Conservation (phyloP, 2,797 vertebrate genomes). For the Sparidentex hasta region DNA sequence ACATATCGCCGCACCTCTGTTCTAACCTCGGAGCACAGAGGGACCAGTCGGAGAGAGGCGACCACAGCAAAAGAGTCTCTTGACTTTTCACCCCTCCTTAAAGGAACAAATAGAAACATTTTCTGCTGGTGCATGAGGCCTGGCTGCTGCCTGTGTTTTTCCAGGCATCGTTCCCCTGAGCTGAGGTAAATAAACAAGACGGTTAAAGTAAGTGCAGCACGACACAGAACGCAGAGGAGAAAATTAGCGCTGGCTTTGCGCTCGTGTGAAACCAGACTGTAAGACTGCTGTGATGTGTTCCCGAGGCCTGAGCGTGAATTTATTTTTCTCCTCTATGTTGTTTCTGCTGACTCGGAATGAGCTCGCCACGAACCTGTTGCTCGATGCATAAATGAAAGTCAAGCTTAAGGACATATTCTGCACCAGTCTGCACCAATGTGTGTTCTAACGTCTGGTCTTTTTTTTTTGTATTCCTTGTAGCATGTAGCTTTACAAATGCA, state of each 20-base stretch:
- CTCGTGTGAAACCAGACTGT: slow-evolving; percentile 30
- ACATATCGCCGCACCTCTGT: slow-evolving; percentile 27
- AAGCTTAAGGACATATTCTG: background rate
- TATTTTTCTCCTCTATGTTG: slow-evolving; percentile 16
- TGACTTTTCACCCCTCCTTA: slow-evolving; percentile 47
- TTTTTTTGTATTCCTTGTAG: background rate
- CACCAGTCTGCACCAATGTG: background rate
- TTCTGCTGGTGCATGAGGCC: background rate
- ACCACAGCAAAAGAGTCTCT: slow-evolving; percentile 29
- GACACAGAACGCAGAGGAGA: slow-evolving; percentile 23
- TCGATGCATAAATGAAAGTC: background rate
- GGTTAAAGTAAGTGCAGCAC: slow-evolving; percentile 17
- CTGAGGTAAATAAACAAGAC: slow-evolving; percentile 38
- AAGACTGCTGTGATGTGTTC: slow-evolving; percentile 25
- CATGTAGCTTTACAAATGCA: background rate
- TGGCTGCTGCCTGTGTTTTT: slow-evolving; percentile 27
- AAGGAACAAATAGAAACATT: slow-evolving; percentile 34
- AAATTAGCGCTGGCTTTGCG: slow-evolving; percentile 32
- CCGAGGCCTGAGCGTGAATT: slow-evolving; percentile 20
- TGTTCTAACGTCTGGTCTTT: background rate
- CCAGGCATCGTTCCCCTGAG: slow-evolving; percentile 19
- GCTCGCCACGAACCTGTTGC: slow-evolving; percentile 7
- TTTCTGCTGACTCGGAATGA: slow-evolving; percentile 36
- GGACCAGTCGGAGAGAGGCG: slow-evolving; percentile 4
- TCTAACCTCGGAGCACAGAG: slow-evolving; percentile 38